Base-by-base conservation (phyloP, 2,113 vertebrate species). In the Callithrix jacchus region DNA sequence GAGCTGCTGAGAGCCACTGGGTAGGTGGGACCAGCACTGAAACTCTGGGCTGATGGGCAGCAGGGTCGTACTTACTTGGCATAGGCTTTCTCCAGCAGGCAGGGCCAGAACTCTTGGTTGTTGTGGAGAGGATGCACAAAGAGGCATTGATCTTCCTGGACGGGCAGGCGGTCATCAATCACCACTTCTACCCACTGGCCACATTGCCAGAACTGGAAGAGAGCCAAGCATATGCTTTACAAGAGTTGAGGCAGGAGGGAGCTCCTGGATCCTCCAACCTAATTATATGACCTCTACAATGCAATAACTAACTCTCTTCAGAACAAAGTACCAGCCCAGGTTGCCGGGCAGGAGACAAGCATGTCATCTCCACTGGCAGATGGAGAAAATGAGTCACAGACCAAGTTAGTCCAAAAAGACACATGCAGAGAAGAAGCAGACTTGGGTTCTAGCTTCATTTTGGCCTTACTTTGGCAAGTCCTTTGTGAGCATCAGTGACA, bases 11-110 rank as follows among this genome's bases (percentile, higher is more conserved):
- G 68, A 86, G 76, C 56, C 40, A 3, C 56, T 1, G 3, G 66
- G 66, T 35, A 68, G 66, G 66, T 2, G 3, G 68, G 56, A 58
- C 68, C 1, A 37, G 49, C 40, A 32, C 61, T 64, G 61, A 32
- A 14, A 64, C 61, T 64, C 61, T 64, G 61, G 27, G 61, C 27
- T 64, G 27, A 6, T 68, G 32, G 66, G 66, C 7, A 14, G 66
- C 6, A 1, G 66, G 32, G 7, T 35, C 73, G 14, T 96, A 91
- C 93, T 99, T 99, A 99, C 99, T 99, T 99, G 93, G 99, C 99
- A 66, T 99, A 99, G 9, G 99, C 99, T 97, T 99, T 99, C 98
- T 99, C 99, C 97, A 99, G 95, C 90, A 99, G 98, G 42, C 99
- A 99, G 77, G 99, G 99, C 99, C 99, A 99, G 98, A 99, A 99